Evolutionary conservation across 2,888 invertebrate genomes (phyloP).

Genomic region (Eulithis testata): DNA sequence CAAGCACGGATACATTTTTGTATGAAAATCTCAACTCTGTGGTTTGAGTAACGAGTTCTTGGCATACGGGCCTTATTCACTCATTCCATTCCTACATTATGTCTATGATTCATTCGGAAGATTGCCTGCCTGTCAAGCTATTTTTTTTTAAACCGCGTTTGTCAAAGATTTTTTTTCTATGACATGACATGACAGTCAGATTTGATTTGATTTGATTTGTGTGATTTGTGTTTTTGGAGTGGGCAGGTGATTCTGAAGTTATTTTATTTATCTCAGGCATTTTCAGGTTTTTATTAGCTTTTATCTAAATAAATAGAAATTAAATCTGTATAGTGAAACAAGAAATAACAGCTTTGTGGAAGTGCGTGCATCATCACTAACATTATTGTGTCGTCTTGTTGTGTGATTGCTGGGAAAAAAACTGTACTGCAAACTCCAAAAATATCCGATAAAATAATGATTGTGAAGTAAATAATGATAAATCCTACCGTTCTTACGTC

Average conservation of each 20-base stretch:
- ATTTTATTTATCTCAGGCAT: slow-evolving; percentile 18
- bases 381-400: slow-evolving; percentile 50
- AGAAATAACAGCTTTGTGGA: slow-evolving; percentile 52
- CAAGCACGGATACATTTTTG: too few relatives aligned
- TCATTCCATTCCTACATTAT: too few relatives aligned
- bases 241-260: slow-evolving; percentile 42
- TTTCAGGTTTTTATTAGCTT: slow-evolving; percentile 47
- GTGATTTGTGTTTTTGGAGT: background rate
- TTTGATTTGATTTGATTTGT: too few relatives aligned
- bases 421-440: slow-evolving; percentile 46
- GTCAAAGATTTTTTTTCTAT: too few relatives aligned
- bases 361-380: slow-evolving; percentile 43
- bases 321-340: slow-evolving; percentile 38
- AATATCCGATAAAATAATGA: slow-evolving; percentile 20
- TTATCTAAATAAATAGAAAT: slow-evolving; percentile 10
- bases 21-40: too few relatives aligned
- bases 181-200: too few relatives aligned
- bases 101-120: too few relatives aligned
- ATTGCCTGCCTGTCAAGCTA: too few relatives aligned
- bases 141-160: too few relatives aligned
- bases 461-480: slow-evolving; percentile 24
- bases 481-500: slow-evolving; percentile 38
- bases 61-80: too few relatives aligned
- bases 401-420: slow-evolving; percentile 53
- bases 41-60: too few relatives aligned